Conservation (phyloP, 1,140 invertebrate species). For the Heliconius congener region DNA sequence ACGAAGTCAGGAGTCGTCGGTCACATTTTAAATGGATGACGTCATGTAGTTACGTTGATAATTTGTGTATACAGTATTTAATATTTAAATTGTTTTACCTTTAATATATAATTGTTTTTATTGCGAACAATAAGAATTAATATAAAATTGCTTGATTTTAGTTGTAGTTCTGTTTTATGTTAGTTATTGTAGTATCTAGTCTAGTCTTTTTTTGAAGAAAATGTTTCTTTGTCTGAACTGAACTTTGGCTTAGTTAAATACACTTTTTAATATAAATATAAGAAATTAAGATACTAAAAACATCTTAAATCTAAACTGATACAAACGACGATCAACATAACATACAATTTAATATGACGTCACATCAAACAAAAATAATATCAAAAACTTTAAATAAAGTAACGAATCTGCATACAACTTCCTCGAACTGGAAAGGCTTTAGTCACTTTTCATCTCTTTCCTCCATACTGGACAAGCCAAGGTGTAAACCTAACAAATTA, state of each 20-base stretch:
- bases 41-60: constrained; percentile 41
- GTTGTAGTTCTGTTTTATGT: too few relatives aligned
- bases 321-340: not conserved
- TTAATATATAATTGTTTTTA: not conserved
- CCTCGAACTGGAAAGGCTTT: constrained; percentile 40
- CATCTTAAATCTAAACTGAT: not conserved
- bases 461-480: constrained; percentile 42
- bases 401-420: constrained; percentile 9
- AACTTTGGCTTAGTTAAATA: too few relatives aligned
- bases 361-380: not conserved
- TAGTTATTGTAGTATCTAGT: too few relatives aligned
- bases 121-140: too few relatives aligned
- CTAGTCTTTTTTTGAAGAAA: too few relatives aligned
- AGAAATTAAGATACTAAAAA: not conserved
- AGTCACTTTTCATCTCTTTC: constrained; percentile 67
- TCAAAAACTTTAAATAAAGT: not conserved
- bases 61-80: not conserved
- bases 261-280: too few relatives aligned
- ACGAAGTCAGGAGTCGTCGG: constrained; percentile 47
- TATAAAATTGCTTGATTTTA: too few relatives aligned
- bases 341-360: constrained; percentile 5
- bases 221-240: too few relatives aligned
- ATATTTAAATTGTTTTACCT: not conserved
- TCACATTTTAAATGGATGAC: constrained; percentile 65
- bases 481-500: not conserved